A percentile compares a stretch with the other conserved stretches of the same genome.
Conservation (phyloP, 1,140 invertebrate genomes). For the Heliconius hermathena region DNA sequence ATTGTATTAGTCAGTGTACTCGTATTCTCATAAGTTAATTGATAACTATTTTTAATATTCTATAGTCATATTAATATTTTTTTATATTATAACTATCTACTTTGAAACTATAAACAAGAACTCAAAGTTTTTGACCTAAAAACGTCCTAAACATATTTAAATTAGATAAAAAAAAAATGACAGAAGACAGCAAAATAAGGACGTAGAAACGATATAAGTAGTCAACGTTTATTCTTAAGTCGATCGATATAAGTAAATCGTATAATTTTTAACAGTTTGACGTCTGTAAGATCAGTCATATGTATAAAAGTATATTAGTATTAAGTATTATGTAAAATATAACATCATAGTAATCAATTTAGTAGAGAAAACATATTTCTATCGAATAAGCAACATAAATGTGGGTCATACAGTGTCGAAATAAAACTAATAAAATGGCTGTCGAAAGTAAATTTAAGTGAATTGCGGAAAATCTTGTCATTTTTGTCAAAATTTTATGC, state of each 20-base stretch:
- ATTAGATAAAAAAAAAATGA: too few species aligned
- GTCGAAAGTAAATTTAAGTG: background rate
- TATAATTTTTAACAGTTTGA: background rate
- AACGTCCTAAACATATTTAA: too few species aligned
- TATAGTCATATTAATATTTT: background rate
- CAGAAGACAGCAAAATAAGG: too few species aligned
- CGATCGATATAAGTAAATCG: too few species aligned
- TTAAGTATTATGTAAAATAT: background rate
- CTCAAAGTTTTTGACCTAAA: too few species aligned
- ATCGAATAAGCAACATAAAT: background rate
- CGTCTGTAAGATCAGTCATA: background rate
- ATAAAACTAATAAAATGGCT: background rate
- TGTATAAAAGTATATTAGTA: background rate
- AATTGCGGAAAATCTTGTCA: slow-evolving; percentile 6
- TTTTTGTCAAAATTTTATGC: background rate
- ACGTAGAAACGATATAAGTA: too few species aligned
- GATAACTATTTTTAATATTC: background rate
- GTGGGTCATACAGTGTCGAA: background rate
- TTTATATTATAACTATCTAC: background rate
- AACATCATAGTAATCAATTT: background rate
- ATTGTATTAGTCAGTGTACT: background rate
- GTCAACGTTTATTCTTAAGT: too few species aligned
- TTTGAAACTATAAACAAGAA: too few species aligned
- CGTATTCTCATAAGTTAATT: background rate
- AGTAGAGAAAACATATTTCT: slow-evolving; percentile 1